Conservation (phyloP, 37 sponge, comb jelly and placozoan genomes). For the Theonella swinhoei region DNA sequence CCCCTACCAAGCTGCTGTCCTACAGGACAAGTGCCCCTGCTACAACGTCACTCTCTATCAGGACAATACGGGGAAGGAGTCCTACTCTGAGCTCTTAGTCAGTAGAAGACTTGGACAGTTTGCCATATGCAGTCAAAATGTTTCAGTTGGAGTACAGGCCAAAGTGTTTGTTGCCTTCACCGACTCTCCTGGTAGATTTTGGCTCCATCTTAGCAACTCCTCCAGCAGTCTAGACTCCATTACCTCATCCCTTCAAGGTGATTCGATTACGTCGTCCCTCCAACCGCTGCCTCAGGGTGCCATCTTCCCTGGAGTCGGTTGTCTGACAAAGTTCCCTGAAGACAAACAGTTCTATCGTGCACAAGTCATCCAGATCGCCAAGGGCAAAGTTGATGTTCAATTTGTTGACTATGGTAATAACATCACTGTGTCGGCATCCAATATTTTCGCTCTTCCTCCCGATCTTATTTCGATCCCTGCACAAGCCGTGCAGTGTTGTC, state of each 20-base stretch:
- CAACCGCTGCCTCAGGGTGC: slow-evolving; percentile 13
- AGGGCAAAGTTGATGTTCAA: slow-evolving; percentile 39
- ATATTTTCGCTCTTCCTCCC: slow-evolving; percentile 20
- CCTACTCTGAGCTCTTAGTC: slow-evolving; percentile 32
- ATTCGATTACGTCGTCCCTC: not conserved
- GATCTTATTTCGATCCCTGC: slow-evolving; percentile 20
- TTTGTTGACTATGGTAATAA: slow-evolving; percentile 85
- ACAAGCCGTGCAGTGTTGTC: slow-evolving; percentile 54
- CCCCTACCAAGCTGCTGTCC: not conserved
- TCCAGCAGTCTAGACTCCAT: slow-evolving; percentile 13
- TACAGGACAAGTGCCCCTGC: slow-evolving; percentile 29
- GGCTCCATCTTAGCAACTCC: slow-evolving; percentile 50
- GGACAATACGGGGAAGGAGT: not conserved
- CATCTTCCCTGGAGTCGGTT: slow-evolving; percentile 48
- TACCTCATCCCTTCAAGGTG: slow-evolving; percentile 5
- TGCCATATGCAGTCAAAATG: not conserved
- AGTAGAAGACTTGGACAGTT: slow-evolving; percentile 35
- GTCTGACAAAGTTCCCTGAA: slow-evolving; percentile 43
- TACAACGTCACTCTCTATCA: slow-evolving; percentile 29
- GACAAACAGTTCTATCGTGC: slow-evolving; percentile 57
- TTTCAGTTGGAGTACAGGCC: not conserved
- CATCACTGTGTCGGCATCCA: not conserved
- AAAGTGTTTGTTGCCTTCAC: slow-evolving; percentile 20
- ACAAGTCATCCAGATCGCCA: slow-evolving; percentile 8
- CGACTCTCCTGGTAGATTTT: slow-evolving; percentile 59